These are phyloP conservation scores for Aphaenogaster floridana DNA, from an alignment of 1,140 invertebrate species.

Conservation along the genomic window DNA sequence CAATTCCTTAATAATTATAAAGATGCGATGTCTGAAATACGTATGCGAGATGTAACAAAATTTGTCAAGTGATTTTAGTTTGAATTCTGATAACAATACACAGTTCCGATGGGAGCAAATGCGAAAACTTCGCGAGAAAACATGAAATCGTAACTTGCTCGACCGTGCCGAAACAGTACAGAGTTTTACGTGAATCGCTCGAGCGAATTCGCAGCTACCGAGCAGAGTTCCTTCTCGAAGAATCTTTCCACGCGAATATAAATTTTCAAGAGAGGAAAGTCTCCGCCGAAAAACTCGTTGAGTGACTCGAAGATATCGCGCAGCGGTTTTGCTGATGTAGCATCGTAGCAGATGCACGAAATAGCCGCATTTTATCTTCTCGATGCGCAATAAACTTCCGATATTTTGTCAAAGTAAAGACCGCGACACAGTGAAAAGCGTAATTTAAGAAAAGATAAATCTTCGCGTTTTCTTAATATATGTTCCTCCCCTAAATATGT, in stretches of 20 bases:
- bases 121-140: conserved; percentile 31
- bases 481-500: background rate
- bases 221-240: background rate
- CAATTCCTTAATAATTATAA: background rate
- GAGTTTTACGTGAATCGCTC: conserved; percentile 1
- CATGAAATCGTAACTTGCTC: conserved; percentile 26
- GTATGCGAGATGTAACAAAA: background rate
- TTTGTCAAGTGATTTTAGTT: conserved; percentile 1
- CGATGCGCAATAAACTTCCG: background rate
- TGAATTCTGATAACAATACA: background rate
- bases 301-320: conserved; percentile 1
- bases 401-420: background rate
- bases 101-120: conserved; percentile 4
- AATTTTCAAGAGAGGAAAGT: conserved; percentile 18
- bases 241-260: conserved; percentile 39
- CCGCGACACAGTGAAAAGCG: background rate
- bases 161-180: background rate
- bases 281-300: conserved; percentile 10
- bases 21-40: background rate
- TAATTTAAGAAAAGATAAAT: conserved; percentile 19
- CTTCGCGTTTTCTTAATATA: background rate
- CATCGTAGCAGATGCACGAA: conserved; percentile 25
- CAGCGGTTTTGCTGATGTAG: background rate
- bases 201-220: conserved; percentile 21
- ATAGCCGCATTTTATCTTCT: conserved; percentile 32